phyloP scores from a whole-genome alignment of 1,140 invertebrate species.

The Drosophila trapezifrons region DNA sequence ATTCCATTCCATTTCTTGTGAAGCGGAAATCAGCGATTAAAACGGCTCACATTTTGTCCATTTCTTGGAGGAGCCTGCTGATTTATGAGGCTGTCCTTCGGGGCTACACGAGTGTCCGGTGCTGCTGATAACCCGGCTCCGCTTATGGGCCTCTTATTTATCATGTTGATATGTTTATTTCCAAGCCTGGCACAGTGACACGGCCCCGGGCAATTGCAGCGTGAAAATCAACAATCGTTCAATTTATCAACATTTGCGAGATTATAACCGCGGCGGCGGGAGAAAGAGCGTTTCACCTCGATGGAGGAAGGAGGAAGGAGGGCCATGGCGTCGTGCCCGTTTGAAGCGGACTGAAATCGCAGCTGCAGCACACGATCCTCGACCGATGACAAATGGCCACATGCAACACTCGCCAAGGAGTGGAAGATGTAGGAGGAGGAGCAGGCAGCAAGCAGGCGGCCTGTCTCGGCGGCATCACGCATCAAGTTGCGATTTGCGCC shows the following conservation, averaged over 20 bases:
- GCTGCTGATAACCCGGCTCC: slow-evolving; percentile 53
- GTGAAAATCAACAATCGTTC: slow-evolving; percentile 67
- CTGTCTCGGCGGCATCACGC: slow-evolving; percentile 64
- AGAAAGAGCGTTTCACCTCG: slow-evolving; percentile 30
- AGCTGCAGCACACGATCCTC: slow-evolving; percentile 69
- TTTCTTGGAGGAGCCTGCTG: slow-evolving; percentile 42
- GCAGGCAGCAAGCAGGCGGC: slow-evolving; percentile 16
- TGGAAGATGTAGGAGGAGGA: slow-evolving; percentile 27
- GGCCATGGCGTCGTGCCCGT: slow-evolving; percentile 32
- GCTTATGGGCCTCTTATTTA: slow-evolving; percentile 71
- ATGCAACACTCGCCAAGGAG: slow-evolving; percentile 61
- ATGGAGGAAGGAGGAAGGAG: neutral
- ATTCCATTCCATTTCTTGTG: slow-evolving; percentile 59
- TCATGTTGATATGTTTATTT: slow-evolving; percentile 79
- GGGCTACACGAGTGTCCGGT: slow-evolving; percentile 50
- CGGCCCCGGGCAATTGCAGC: slow-evolving; percentile 54
- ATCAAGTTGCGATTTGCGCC: slow-evolving; percentile 66
- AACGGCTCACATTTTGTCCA: slow-evolving; percentile 53
- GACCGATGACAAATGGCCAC: slow-evolving; percentile 73
- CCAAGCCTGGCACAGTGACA: slow-evolving; percentile 64
- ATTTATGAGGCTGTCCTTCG: slow-evolving; percentile 79
- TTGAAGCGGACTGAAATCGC: slow-evolving; percentile 51
- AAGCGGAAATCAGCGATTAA: slow-evolving; percentile 80
- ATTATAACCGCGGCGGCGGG: slow-evolving; percentile 31
- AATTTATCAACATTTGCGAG: slow-evolving; percentile 74